Conservation (phyloP, 2,797 vertebrate genomes). For the Erethizon dorsatum region DNA sequence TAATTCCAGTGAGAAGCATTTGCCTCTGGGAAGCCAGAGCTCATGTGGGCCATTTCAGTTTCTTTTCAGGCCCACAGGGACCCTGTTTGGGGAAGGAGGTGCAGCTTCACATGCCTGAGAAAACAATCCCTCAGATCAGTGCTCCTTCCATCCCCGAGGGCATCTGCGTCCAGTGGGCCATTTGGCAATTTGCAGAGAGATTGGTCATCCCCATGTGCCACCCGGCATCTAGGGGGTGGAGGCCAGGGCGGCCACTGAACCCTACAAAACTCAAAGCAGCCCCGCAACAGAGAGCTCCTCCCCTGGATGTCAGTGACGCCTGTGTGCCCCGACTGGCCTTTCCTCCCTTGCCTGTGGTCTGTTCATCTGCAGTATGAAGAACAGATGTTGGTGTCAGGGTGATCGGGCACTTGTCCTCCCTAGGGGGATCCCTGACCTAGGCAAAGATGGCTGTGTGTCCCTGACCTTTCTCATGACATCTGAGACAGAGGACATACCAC, state of each 20-base stretch:
- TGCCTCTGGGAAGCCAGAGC: neutral
- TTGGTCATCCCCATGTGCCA: fast-evolving
- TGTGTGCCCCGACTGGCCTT: neutral
- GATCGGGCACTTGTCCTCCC: no score
- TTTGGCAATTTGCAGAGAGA: no score
- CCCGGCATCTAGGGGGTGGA: fast-evolving
- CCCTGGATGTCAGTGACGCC: fast-evolving
- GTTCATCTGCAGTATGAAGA: fast-evolving
- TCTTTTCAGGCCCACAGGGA: neutral
- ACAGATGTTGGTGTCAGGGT: fast-evolving
- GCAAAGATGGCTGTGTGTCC: neutral
- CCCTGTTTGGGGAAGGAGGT: neutral
- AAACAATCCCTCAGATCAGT: neutral
- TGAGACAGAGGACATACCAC: neutral
- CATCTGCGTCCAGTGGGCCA: neutral
- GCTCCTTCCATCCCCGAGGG: fast-evolving
- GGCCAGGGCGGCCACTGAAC: neutral
- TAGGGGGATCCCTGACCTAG: neutral
- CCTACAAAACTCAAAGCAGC: no score
- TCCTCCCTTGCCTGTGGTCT: no score
- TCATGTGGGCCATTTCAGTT: fast-evolving
- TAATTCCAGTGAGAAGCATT: fast-evolving
- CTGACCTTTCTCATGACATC: no score
- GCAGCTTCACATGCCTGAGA: neutral
- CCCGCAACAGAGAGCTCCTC: no score